Base-by-base conservation (phyloP, 2,888 invertebrate species). In the Lysandra coridon region DNA sequence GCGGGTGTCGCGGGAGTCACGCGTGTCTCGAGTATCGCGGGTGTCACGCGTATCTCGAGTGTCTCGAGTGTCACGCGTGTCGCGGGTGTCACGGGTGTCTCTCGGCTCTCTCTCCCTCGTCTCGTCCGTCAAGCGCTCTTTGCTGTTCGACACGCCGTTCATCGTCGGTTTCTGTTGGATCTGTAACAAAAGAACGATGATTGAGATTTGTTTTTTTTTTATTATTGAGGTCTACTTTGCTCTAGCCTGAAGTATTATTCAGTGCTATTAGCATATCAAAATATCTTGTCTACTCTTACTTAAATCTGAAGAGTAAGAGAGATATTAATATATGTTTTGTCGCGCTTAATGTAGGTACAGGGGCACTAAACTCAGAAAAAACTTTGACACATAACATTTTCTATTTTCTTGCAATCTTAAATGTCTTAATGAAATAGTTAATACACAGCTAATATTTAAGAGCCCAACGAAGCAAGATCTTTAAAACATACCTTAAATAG, bases 101-200 rank as follows among this genome's bases (percentile, higher is more conserved):
- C 62, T n/a, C 12, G 69, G 37, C 17, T 69, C 69, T 6, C 69
- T 69, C 33, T 69, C 69, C 30, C 69, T 69, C 1, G 69, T 69
- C 33, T 69, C 69, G 17, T 92, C 92, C 12, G 89, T 82, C 14
- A 81, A 76, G 73, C 92, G 88, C 81, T 94, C 95, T 83, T 93
- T 93, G 30, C 81, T 81, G 76, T 81, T 84, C 85, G 92, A 79
- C 86, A 94, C 83, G 87, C 95, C 91, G 91, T 95, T 93, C 84
- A 92, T 92, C 62, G 90, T 91, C 80, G 94, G 90, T 86, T 93
- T 93, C 82, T 90, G 93, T 91, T 92, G 94, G 86, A 93, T 91
- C 94, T 93, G 91, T 73, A 90, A 95, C 94, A 88, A 91, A 64
- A 60, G 14, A 4, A 30, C 4, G 2, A 33, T 17, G 1, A 4